Percentiles rank a stretch among this genome's conserved stretches.
Evolutionary conservation across 2,888 invertebrate species (phyloP).

Genomic region (Meloe dianella): DNA sequence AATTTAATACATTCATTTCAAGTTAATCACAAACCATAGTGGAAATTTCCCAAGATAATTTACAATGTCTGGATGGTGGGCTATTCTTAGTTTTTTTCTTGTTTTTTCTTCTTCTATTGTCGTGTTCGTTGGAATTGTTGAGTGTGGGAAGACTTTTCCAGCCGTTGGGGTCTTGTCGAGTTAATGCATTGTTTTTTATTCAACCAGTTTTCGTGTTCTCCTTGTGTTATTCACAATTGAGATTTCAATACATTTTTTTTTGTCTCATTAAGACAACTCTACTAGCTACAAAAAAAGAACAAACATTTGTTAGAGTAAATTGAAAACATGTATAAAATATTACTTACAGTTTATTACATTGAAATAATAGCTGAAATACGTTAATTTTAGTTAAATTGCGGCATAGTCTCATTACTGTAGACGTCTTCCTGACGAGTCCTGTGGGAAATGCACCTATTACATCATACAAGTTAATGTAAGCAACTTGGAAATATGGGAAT

Average conservation of each 20-base stretch:
- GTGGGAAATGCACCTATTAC: conserved; percentile 5
- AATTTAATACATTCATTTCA: background rate
- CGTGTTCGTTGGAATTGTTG: background rate
- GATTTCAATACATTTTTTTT: background rate
- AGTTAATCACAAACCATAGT: background rate
- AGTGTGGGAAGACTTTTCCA: background rate
- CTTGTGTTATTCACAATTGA: background rate
- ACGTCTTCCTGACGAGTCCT: background rate
- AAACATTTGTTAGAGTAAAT: background rate
- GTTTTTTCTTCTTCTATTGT: background rate
- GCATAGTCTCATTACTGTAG: background rate
- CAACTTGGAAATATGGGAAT: conserved; percentile 12
- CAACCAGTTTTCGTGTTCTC: background rate
- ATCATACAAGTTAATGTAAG: conserved; percentile 8
- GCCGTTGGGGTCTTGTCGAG: background rate
- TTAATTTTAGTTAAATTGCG: conserved; percentile 1
- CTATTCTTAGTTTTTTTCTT: background rate
- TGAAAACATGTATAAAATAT: background rate
- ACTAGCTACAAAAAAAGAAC: no score
- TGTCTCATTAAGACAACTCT: background rate
- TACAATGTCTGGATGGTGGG: conserved; percentile 1
- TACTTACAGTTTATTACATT: background rate
- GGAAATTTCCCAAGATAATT: conserved; percentile 3
- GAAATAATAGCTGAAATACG: background rate
- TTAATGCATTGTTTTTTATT: background rate